Evolutionary conservation across 1,140 invertebrate genomes (phyloP).

Genomic region (Cherax destructor): DNA sequence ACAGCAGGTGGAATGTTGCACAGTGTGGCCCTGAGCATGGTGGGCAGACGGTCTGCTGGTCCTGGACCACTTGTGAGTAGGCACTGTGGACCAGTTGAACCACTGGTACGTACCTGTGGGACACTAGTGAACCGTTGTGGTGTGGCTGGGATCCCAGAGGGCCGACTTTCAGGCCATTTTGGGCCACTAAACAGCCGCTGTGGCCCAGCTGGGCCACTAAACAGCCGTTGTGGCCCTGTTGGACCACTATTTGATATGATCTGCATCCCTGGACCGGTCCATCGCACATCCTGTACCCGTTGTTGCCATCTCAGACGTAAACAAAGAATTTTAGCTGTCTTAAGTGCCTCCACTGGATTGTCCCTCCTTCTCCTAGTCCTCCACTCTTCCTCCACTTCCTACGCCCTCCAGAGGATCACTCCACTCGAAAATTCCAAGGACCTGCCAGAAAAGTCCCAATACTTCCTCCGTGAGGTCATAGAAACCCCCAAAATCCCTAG

Average conservation of each 20-base stretch:
- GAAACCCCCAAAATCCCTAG: too few relatives aligned
- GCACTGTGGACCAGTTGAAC: neutral
- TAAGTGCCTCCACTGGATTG: neutral
- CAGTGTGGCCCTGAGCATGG: conserved; percentile 16
- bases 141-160: too few relatives aligned
- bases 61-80: neutral
- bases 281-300: neutral
- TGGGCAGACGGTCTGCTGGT: neutral
- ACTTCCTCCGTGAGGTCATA: neutral
- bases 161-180: too few relatives aligned
- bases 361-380: conserved; percentile 12
- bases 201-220: too few relatives aligned
- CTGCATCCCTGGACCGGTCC: neutral
- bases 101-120: too few relatives aligned
- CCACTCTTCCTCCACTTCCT: neutral
- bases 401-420: neutral
- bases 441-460: neutral
- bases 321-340: neutral
- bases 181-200: too few relatives aligned
- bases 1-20: neutral
- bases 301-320: conserved; percentile 30
- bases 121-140: too few relatives aligned
- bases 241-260: neutral
- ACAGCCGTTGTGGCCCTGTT: too few relatives aligned
- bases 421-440: neutral